Base-by-base conservation (phyloP, 2,888 invertebrate species). In the Scrobipalpa costella region DNA sequence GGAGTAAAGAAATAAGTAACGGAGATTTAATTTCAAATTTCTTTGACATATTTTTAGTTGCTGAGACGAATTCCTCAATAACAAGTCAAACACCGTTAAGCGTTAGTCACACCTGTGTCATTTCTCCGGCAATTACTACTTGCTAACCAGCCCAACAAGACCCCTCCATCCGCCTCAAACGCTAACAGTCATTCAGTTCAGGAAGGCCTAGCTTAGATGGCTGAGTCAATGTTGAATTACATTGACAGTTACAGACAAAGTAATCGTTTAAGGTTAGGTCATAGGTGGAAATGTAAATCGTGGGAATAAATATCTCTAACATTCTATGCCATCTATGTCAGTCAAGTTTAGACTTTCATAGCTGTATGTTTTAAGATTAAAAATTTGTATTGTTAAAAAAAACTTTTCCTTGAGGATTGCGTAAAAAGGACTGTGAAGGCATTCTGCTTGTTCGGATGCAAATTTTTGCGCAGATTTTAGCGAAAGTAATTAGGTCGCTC, bases 401-500 rank as follows among this genome's bases (percentile, higher is more conserved):
- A 7, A 2, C 1, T 15, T 44, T 44, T 13, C n/a, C 44, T n/a
- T n/a, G 15, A 7, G 21, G 2, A 50, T 19, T 50, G 19, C 17
- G 15, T 19, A 8, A 21, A 21, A 17, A 50, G 7, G 2, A 17
- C 50, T 50, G 15, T 50, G 17, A 15, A 7, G 15, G 44, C 44
- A 44, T 44, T 50, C 8, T 11, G 21, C 33, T 17, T 15, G 34
- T 15, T 17, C 19, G 6, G n/a, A 57, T 63, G 57, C 57, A 57
- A 63, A 63, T 63, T 62, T 52, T 44, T 27, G 13, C 9, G 55
- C 40, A 57, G 71, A 74, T 79, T 79, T 81, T 73, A 73, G 80
- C 78, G 79, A 80, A 81, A 83, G 81, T 85, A 90, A 90, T 89
- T 88, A 89, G 88, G 85, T 81, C 86, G 84, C 83, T 81, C 86